Percentiles rank a stretch among this genome's conserved stretches.
These are phyloP conservation scores for Leptothorax acervorum DNA, from an alignment of 2,888 invertebrate species.

Conservation along the genomic window DNA sequence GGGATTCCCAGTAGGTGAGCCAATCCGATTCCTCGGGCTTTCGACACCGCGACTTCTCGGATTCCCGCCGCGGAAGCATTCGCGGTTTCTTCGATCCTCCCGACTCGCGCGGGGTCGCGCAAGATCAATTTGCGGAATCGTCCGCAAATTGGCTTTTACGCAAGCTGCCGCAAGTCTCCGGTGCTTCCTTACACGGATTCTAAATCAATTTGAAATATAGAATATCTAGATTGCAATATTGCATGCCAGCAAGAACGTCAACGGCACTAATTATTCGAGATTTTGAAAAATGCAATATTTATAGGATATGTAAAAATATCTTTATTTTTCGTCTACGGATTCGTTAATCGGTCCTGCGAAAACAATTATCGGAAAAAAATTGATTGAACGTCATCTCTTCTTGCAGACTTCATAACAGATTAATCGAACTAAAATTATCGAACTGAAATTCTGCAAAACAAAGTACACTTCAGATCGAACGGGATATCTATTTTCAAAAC, in stretches of 20 bases:
- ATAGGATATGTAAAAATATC: neutral
- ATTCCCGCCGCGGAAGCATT: slow-evolving; percentile 48
- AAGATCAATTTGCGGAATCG: slow-evolving; percentile 45
- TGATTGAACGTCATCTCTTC: neutral
- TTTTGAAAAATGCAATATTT: neutral
- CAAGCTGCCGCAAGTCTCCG: neutral
- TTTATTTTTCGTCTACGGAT: neutral
- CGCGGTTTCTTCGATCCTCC: slow-evolving; percentile 49
- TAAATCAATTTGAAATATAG: neutral
- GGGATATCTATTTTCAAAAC: neutral
- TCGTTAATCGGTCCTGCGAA: neutral
- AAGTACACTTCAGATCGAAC: neutral
- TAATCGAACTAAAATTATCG: neutral
- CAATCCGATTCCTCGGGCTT: slow-evolving; percentile 50
- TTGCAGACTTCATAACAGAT: neutral
- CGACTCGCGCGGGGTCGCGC: slow-evolving; percentile 48
- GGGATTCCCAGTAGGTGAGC: slow-evolving; percentile 50
- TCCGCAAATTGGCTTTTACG: slow-evolving; percentile 24
- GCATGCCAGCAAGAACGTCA: neutral
- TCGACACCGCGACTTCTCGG: slow-evolving; percentile 48
- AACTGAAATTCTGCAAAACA: neutral
- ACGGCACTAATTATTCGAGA: neutral
- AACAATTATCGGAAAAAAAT: neutral
- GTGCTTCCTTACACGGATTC: neutral
- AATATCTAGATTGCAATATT: neutral